These are phyloP conservation scores for Macrostomum lignano DNA, from an alignment of 1,140 invertebrate genomes.

Conservation along the genomic window DNA sequence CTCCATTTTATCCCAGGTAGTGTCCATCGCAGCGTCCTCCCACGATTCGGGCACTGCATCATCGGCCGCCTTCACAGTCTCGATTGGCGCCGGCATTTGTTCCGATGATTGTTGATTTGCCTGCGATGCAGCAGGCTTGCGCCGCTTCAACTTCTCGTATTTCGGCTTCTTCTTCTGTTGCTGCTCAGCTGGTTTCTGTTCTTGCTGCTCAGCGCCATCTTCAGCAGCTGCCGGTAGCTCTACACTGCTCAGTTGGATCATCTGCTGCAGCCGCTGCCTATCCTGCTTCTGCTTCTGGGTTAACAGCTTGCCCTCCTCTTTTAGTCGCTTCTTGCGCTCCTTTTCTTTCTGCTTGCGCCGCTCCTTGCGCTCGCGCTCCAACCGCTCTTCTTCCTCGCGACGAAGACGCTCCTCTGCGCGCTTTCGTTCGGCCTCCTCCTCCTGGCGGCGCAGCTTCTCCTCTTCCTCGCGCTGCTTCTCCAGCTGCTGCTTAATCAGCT, in stretches of 20 bases:
- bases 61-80: no score
- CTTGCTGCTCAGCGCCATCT: slow-evolving; percentile 42
- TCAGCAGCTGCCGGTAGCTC: slow-evolving; percentile 36
- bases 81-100: no score
- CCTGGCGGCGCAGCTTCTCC: slow-evolving; percentile 42
- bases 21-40: no score
- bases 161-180: slow-evolving; percentile 28
- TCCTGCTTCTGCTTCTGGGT: slow-evolving; percentile 59
- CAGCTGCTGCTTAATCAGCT: slow-evolving; percentile 17
- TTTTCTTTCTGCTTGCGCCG: slow-evolving; percentile 77
- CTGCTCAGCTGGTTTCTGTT: slow-evolving; percentile 36
- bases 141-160: slow-evolving; percentile 9
- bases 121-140: no score
- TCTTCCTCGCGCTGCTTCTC: slow-evolving; percentile 53
- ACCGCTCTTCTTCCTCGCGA: slow-evolving; percentile 34
- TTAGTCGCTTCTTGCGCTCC: slow-evolving; percentile 59
- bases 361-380: slow-evolving; percentile 44
- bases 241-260: slow-evolving; percentile 41
- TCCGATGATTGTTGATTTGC: no score
- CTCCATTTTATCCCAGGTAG: no score
- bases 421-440: slow-evolving; percentile 23
- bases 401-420: slow-evolving; percentile 31
- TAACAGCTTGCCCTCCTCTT: slow-evolving; percentile 69
- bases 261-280: slow-evolving; percentile 48
- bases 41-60: no score